Percentiles rank a stretch among this genome's conserved stretches.
Evolutionary conservation across 2,113 vertebrate genomes (phyloP).

Genomic region (Callionymus lyra): DNA sequence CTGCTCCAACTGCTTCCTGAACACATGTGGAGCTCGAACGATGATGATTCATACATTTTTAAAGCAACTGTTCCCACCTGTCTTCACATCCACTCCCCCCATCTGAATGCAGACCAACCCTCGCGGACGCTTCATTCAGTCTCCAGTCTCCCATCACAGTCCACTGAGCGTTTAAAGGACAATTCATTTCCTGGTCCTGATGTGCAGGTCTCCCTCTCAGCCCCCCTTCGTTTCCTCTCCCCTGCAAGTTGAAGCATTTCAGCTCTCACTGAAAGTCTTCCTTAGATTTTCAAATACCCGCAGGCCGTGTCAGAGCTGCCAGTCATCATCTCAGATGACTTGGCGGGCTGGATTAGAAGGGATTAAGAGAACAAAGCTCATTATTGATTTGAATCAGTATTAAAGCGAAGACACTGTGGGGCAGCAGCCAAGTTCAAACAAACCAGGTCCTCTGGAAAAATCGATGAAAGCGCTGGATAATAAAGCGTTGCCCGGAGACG

Average conservation of each 20-base stretch:
- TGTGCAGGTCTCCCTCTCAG: slow-evolving; percentile 2
- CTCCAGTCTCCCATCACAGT: slow-evolving; percentile 7
- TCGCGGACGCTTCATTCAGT: slow-evolving; percentile 8
- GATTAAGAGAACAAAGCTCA: slow-evolving; percentile 45
- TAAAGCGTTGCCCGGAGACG: slow-evolving; percentile 22
- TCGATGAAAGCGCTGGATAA: slow-evolving; percentile 24
- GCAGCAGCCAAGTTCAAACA: slow-evolving; percentile 25
- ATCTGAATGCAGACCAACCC: not conserved
- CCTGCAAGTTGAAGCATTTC: slow-evolving; percentile 10
- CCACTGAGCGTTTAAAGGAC: slow-evolving; percentile 10
- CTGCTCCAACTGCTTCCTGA: slow-evolving; percentile 27
- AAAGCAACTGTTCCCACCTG: slow-evolving; percentile 26
- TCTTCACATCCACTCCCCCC: not conserved
- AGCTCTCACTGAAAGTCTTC: not conserved
- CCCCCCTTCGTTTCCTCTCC: slow-evolving; percentile 14
- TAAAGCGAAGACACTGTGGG: slow-evolving; percentile 25
- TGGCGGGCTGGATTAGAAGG: slow-evolving; percentile 24
- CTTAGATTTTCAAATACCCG: not conserved
- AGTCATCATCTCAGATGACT: slow-evolving; percentile 20
- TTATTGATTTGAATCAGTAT: slow-evolving; percentile 52
- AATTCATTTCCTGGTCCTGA: slow-evolving; percentile 14
- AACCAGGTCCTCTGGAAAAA: slow-evolving; percentile 17
- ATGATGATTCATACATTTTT: not conserved
- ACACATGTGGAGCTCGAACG: not conserved
- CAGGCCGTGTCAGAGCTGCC: slow-evolving; percentile 12